A percentile compares a stretch with the other conserved stretches of the same genome.
These are phyloP conservation scores for Strigamia transsilvanica DNA, from an alignment of 2,888 invertebrate species.

Conservation along the genomic window DNA sequence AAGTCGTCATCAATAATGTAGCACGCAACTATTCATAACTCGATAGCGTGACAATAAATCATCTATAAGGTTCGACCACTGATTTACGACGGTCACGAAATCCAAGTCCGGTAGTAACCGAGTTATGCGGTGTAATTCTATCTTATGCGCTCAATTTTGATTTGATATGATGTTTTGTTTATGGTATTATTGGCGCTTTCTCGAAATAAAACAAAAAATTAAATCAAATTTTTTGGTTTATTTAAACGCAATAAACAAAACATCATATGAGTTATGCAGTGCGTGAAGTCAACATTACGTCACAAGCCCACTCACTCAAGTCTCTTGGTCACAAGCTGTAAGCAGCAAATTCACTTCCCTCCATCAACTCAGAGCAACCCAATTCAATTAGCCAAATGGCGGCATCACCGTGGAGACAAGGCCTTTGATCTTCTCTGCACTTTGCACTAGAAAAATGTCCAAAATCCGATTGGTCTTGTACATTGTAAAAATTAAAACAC, in stretches of 20 bases:
- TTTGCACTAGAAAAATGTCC: constrained; percentile 35
- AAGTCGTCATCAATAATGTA: constrained; percentile 5
- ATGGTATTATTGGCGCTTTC: too few species aligned
- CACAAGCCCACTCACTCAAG: constrained; percentile 16
- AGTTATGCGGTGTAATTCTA: constrained; percentile 35
- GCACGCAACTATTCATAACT: constrained; percentile 17
- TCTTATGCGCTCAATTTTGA: too few species aligned
- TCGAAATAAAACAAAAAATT: too few species aligned
- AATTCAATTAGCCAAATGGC: constrained; percentile 44
- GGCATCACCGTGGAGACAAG: constrained; percentile 44
- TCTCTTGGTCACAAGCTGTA: constrained; percentile 31
- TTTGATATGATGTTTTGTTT: too few species aligned
- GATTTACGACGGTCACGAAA: constrained; percentile 17
- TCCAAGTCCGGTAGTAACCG: constrained; percentile 29
- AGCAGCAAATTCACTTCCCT: constrained; percentile 43
- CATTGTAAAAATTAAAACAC: constrained; percentile 28
- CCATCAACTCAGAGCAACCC: constrained; percentile 32
- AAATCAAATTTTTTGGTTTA: too few species aligned
- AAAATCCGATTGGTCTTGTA: background rate
- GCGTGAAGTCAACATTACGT: constrained; percentile 35
- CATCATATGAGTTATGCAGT: constrained; percentile 33
- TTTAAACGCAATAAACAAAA: too few species aligned
- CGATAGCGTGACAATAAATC: constrained; percentile 9
- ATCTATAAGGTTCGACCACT: constrained; percentile 1
- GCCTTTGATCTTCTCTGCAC: constrained; percentile 42